Evolutionary conservation across 1,140 invertebrate species (phyloP).

Genomic region (Drosophila lini): DNA sequence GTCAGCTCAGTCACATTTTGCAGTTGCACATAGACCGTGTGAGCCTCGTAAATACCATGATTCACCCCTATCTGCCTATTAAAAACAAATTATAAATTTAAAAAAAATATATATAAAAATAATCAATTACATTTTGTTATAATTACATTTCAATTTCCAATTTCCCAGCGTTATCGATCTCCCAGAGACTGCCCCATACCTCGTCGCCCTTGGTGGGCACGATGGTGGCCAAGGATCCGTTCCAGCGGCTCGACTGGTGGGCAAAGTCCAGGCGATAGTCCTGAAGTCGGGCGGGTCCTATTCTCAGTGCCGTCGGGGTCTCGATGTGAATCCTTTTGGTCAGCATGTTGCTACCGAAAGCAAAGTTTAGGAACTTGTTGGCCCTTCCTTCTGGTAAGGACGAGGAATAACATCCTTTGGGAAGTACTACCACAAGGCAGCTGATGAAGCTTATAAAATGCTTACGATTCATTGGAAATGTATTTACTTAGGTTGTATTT

Average conservation of each 20-base stretch:
- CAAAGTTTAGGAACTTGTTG: slow-evolving; percentile 72
- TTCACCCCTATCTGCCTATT: slow-evolving; percentile 66
- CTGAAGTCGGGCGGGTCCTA: slow-evolving; percentile 41
- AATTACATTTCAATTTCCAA: slow-evolving; percentile 62
- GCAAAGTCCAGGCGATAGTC: slow-evolving; percentile 71
- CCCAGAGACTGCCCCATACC: slow-evolving; percentile 69
- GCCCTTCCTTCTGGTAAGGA: slow-evolving; percentile 50
- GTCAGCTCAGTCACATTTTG: slow-evolving; percentile 4
- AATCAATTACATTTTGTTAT: background rate
- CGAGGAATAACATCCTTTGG: background rate
- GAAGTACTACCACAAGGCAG: slow-evolving; percentile 4
- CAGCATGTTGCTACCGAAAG: slow-evolving; percentile 69
- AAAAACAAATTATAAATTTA: background rate
- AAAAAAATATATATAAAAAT: background rate
- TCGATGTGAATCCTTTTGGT: slow-evolving; percentile 59
- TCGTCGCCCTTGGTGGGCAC: slow-evolving; percentile 48
- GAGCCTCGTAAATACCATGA: slow-evolving; percentile 43
- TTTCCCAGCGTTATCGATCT: slow-evolving; percentile 59
- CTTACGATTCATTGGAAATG: background rate
- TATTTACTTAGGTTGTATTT: background rate
- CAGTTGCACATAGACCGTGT: slow-evolving; percentile 48
- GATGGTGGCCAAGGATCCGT: slow-evolving; percentile 67
- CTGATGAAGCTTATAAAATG: background rate
- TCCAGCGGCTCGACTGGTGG: slow-evolving; percentile 39
- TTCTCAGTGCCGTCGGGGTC: slow-evolving; percentile 47